Conservation (phyloP, 2,113 vertebrate genomes). For the Indri indri region DNA sequence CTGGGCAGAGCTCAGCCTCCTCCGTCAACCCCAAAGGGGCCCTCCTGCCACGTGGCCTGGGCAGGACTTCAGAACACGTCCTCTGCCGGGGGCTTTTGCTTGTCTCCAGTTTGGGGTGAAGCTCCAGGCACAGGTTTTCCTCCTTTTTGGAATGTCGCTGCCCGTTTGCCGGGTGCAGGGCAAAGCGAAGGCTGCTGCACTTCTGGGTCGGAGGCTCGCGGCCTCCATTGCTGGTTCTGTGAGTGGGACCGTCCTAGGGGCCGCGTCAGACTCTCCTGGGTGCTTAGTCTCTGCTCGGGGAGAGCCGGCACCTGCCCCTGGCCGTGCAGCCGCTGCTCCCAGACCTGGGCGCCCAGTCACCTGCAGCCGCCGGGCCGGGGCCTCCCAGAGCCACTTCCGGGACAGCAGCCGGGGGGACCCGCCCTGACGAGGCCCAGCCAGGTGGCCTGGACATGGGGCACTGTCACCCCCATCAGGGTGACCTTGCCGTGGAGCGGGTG, state of each 20-base stretch:
- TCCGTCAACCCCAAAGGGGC: neutral
- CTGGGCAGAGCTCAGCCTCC: neutral
- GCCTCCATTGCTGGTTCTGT: neutral
- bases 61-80: neutral
- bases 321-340: neutral
- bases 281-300: neutral
- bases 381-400: neutral
- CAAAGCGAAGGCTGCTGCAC: too few relatives aligned
- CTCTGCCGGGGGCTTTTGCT: neutral
- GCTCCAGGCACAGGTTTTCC: neutral
- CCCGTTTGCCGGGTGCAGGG: neutral
- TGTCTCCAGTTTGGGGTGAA: neutral
- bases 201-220: too few relatives aligned
- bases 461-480: neutral
- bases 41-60: fast-evolving
- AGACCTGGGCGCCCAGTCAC: neutral
- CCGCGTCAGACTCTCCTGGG: too few relatives aligned
- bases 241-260: too few relatives aligned
- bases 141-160: fast-evolving
- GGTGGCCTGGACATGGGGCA: neutral
- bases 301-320: neutral
- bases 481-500: neutral
- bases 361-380: neutral
- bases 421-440: neutral
- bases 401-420: neutral